These are phyloP conservation scores for Myiopsitta monachus DNA, from an alignment of 2,113 vertebrate species.

Conservation along the genomic window DNA sequence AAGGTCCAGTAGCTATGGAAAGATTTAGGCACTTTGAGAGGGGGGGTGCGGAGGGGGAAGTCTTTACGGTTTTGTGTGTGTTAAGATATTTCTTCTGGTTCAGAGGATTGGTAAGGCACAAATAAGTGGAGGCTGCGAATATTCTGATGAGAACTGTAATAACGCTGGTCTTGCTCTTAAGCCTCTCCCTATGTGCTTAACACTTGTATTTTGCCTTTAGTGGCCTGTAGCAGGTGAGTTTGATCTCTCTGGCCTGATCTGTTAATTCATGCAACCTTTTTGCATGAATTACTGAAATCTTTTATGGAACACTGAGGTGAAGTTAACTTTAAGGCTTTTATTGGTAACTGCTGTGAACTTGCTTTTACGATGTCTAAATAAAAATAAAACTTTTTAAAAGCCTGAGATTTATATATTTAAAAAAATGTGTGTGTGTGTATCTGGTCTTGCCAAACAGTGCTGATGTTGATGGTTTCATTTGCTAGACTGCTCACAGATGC, in stretches of 20 bases:
- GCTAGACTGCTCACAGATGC: neutral
- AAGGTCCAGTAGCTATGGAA: neutral
- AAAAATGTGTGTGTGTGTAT: neutral
- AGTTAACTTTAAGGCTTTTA: neutral
- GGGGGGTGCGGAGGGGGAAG: rapidly evolving
- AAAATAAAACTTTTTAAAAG: neutral
- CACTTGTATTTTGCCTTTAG: neutral
- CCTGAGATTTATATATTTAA: neutral
- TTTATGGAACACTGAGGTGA: neutral
- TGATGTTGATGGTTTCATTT: neutral
- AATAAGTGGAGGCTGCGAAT: neutral
- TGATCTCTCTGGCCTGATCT: neutral
- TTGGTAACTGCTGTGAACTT: neutral
- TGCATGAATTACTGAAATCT: neutral
- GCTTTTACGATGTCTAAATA: neutral
- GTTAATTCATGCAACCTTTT: neutral
- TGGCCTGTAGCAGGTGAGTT: neutral
- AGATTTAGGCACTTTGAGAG: neutral
- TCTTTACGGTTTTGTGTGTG: neutral
- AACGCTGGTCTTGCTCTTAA: neutral
- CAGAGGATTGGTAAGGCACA: neutral
- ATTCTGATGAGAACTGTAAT: neutral
- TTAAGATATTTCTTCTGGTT: neutral
- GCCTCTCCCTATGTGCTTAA: neutral
- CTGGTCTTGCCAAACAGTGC: neutral